A percentile compares a stretch with the other conserved stretches of the same genome.
Conservation (phyloP, 2,113 vertebrate species). For the Merops nubicus region DNA sequence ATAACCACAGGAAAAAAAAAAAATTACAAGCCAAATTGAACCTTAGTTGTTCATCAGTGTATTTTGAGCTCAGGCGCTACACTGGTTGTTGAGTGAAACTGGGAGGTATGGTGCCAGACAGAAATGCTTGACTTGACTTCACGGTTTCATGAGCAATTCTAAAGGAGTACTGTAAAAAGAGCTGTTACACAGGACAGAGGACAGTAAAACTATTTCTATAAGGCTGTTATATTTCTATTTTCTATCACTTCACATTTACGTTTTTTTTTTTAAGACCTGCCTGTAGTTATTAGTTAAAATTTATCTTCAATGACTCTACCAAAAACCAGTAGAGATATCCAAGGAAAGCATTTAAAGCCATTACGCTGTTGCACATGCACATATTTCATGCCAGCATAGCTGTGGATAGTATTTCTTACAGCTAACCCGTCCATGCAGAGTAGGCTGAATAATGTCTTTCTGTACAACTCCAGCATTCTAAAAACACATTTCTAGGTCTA, state of each 20-base stretch:
- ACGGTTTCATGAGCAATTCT: background rate
- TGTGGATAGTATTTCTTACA: background rate
- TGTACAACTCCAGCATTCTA: background rate
- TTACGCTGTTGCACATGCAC: background rate
- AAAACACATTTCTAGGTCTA: background rate
- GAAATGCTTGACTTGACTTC: background rate
- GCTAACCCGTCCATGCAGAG: background rate
- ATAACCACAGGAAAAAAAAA: background rate
- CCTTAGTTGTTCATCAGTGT: background rate
- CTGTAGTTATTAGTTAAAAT: background rate
- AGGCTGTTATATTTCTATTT: background rate
- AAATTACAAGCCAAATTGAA: background rate
- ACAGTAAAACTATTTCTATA: background rate
- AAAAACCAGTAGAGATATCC: background rate
- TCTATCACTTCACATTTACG: background rate
- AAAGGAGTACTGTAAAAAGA: background rate
- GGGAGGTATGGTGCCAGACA: background rate
- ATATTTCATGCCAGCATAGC: background rate
- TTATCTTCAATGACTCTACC: background rate
- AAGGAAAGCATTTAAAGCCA: conserved; percentile 6
- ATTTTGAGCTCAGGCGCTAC: background rate
- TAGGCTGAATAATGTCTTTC: background rate
- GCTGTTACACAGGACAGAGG: background rate
- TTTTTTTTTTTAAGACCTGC: background rate
- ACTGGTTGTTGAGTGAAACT: background rate